Base-by-base conservation (phyloP, 1,140 invertebrate genomes). In the Hydropsyche tenuis region DNA sequence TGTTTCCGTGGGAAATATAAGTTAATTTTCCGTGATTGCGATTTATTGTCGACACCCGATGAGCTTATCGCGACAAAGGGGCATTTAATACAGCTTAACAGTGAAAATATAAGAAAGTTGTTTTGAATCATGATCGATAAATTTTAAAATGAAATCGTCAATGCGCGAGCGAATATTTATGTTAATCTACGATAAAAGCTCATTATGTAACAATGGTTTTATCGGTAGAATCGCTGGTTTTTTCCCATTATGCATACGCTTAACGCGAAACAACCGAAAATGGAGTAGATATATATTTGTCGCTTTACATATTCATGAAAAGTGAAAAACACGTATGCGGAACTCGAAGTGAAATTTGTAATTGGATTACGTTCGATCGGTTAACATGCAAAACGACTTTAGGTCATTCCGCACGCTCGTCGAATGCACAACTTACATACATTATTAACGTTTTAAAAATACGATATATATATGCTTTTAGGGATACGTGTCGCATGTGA, bases 91-190 rank as follows among this genome's bases (percentile, higher is more conserved):
- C 56, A 22, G 11, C 23, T 25, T 25, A 60, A 25, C 56, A n/a
- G 56, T 60, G 56, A 25, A 60, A 60, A 60, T 23, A 25, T 60
- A 60, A 60, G 56, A 60, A 60, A 60, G 56, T 60, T 27, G 20
- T 25, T 60, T 60, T 23, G 56, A 11, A 60, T 60, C 23, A 60
- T 25, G 23, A 60, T 25, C 56, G 56, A 60, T 60, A 60, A 60
- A 60, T 60, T 60, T 60, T 60, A 27, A 60, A 60, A 60, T 60
- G 23, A 60, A 60, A 60, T 60, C 56, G 22, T 60, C 56, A 60
- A 60, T 60, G 23, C 23, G 56, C 56, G 56, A 20, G 22, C 56
- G 56, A 60, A 60, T 60, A 60, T 60, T 60, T 60, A 60, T 60
- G 56, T 25, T 60, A 60, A 60, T 53, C 51, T 9, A 18, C 51